Evolutionary conservation across 2,888 invertebrate species (phyloP).

Genomic region (Lasius platythorax): DNA sequence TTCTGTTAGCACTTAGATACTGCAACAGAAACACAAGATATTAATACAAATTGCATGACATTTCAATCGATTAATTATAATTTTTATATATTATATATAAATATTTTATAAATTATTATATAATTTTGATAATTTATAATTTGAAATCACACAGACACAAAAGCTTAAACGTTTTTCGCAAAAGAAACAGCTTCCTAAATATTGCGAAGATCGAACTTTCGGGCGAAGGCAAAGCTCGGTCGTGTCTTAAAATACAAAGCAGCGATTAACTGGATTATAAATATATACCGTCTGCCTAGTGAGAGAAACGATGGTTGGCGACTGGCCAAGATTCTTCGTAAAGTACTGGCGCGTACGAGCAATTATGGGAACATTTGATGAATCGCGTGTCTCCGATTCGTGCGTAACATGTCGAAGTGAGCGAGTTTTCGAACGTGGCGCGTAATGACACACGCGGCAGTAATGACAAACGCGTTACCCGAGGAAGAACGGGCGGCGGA

Average conservation of each 20-base stretch:
- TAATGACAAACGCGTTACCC: slow-evolving; percentile 70
- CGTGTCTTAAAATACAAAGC: slow-evolving; percentile 53
- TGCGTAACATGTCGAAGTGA: slow-evolving; percentile 33
- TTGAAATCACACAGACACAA: background rate
- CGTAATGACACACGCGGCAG: slow-evolving; percentile 19
- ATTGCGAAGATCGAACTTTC: background rate
- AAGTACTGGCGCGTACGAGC: slow-evolving; percentile 38
- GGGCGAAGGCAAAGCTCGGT: background rate
- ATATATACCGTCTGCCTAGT: slow-evolving; percentile 33
- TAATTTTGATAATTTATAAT: background rate
- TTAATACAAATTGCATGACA: background rate
- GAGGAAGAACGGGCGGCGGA: slow-evolving; percentile 40
- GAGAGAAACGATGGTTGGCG: slow-evolving; percentile 58
- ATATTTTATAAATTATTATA: too few relatives aligned
- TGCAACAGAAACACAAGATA: slow-evolving; percentile 73
- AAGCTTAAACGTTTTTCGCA: background rate
- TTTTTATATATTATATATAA: too few relatives aligned
- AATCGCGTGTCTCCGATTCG: slow-evolving; percentile 68
- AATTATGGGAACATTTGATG: slow-evolving; percentile 67
- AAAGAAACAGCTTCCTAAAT: slow-evolving; percentile 1
- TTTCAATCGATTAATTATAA: background rate
- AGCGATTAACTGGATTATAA: slow-evolving; percentile 54
- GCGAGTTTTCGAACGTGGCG: slow-evolving; percentile 15
- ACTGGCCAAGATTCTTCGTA: slow-evolving; percentile 63
- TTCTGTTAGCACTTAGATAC: slow-evolving; percentile 79